Evolutionary conservation across 1,140 invertebrate genomes (phyloP), one percentile per base, ranked within the genome.

Genomic region (Apis laboriosa): DNA sequence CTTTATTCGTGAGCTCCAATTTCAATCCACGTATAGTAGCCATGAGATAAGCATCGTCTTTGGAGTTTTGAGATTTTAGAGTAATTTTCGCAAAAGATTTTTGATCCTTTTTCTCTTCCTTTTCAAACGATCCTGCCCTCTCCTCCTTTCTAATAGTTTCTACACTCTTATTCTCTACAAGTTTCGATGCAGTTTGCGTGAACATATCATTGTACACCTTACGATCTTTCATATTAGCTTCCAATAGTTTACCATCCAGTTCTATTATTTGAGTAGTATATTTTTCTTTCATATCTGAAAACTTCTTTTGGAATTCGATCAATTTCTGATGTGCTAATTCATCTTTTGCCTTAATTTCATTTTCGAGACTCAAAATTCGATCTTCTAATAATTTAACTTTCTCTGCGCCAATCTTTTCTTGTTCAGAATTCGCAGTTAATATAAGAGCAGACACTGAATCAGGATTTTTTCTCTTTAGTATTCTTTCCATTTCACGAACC

Each of bases 401-500:
- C 66, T 94, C 93, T 1, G 86, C 53, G 55, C 91, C 91, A 2
- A 90, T 84, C 51, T 90, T 92, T 93, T 95, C 93, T 94, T 96
- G 84, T 89, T 96, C 94, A 84, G 95, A 94, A 92, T 95, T 97
- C 82, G 94, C 95, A 49, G 93, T 95, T 88, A 95, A 92, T 93
- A 97, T 96, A 19, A 97, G 92, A 9, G 96, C 97, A 0, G 97
- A 97, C 0, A 97, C 96, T 0, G 96, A 97, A 91, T 97, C 96
- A 0, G 97, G 97, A 94, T 97, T 96, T 91, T 97, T 97, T 78
- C 96, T 94, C 88, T 96, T 96, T 4, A 97, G 94, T 80, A 97
- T 97, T 84, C 96, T 94, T 87, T 97, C 97, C 96, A 97, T 97
- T 93, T 97, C 97, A 70, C 96, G 96, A 8, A 97, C 96, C 91